These are phyloP conservation scores for Anableps anableps DNA, from an alignment of 2,797 vertebrate genomes.

Conservation along the genomic window DNA sequence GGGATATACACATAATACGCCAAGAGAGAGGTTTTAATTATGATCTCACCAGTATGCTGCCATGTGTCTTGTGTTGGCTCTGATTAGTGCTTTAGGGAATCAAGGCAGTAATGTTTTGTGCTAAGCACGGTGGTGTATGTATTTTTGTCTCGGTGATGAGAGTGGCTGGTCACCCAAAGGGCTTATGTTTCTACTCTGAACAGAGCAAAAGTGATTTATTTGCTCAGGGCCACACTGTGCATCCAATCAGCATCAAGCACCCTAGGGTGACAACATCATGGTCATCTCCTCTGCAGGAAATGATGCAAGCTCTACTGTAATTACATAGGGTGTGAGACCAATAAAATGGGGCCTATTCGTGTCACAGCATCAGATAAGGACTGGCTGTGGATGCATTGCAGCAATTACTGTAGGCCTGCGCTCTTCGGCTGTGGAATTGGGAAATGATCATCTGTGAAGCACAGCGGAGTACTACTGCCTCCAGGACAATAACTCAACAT, in stretches of 20 bases:
- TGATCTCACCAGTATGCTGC: conserved; percentile 78
- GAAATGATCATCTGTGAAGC: conserved; percentile 80
- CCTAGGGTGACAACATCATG: conserved; percentile 74
- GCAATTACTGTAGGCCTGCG: conserved; percentile 74
- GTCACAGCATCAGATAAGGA: conserved; percentile 80
- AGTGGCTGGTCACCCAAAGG: conserved; percentile 65
- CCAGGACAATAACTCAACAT: conserved; percentile 78
- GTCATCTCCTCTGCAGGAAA: conserved; percentile 78
- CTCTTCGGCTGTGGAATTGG: conserved; percentile 73
- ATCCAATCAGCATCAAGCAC: conserved; percentile 77
- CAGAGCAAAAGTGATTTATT: conserved; percentile 75
- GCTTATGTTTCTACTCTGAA: conserved; percentile 71
- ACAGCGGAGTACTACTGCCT: conserved; percentile 72
- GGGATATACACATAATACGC: conserved; percentile 77
- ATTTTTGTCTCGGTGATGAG: conserved; percentile 47
- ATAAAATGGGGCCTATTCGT: conserved; percentile 76
- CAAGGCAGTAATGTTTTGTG: conserved; percentile 82
- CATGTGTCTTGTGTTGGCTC: conserved; percentile 79
- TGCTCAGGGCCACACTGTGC: conserved; percentile 65
- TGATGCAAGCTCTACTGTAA: conserved; percentile 76
- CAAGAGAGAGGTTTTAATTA: conserved; percentile 85
- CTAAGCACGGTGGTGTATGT: conserved; percentile 49
- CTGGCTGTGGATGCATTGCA: conserved; percentile 75
- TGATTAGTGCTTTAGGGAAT: conserved; percentile 84
- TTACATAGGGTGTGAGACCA: conserved; percentile 76